Evolutionary conservation across 2,888 invertebrate species (phyloP), one percentile per base, ranked within the genome.

Genomic region (Drosophila paramelanica): DNA sequence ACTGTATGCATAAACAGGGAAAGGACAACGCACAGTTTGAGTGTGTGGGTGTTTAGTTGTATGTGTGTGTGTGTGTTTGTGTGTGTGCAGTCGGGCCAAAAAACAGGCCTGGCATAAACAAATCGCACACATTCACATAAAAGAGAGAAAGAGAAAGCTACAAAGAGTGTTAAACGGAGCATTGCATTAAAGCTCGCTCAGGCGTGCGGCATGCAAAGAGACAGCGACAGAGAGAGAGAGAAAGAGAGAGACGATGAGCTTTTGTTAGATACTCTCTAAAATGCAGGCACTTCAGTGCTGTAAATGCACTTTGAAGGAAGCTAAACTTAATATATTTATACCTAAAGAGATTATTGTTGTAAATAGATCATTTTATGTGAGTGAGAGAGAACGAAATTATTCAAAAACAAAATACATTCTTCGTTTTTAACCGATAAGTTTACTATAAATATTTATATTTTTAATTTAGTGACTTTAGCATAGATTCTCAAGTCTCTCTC

Each of bases 91-190:
- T 82, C 82, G 86, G 82, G 80, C 68, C 77, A 82, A 85, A 85
- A 85, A 82, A 85, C 78, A 82, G 79, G 59, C 79, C 65, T 60
- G 58, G 75, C 71, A 82, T 82, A 82, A 82, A 82, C 82, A 82
- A 82, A 79, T 59, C 72, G 51, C 77, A 65, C 43, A 64, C 65
- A 62, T 10, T 36, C 31, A 25, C 23, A 23, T 1, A 4, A 55
- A 33, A 13, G 20, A 14, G 14, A 43, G 4, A n/a, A 1, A 23
- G 20, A n/a, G 13, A 17, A 38, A 7, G 17, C 31, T 31, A 31
- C 31, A 10, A 31, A 31, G 31, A 36, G 36, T 36, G 13, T 5
- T 13, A 13, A 36, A 36, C 13, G 36, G 13, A 36, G 36, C 36
- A n/a, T 49, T 20, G 17, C 36, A 36, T 13, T 13, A 58, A 71